phyloP scores from a whole-genome alignment of 1,140 invertebrate species.

The Pogonus chalceus region DNA sequence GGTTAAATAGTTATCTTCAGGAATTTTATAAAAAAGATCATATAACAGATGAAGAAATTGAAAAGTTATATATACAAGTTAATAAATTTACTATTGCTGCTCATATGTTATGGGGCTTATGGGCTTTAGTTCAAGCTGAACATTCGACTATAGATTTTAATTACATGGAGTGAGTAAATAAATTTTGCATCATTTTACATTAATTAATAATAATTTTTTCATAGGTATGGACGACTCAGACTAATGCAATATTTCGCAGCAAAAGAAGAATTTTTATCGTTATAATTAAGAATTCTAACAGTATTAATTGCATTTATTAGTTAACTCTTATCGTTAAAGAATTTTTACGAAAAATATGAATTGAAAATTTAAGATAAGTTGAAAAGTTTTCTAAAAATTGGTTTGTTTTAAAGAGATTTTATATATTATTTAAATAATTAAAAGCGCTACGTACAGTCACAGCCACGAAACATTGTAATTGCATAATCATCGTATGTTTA shows the following conservation, averaged over 20 bases:
- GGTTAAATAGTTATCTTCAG: slow-evolving; percentile 68
- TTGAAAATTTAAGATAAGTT: too few species aligned
- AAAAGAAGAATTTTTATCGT: slow-evolving; percentile 32
- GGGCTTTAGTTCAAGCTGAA: slow-evolving; percentile 85
- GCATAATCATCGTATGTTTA: too few species aligned
- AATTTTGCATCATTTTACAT: slow-evolving; percentile 3
- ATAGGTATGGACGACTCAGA: slow-evolving; percentile 55
- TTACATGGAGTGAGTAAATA: slow-evolving; percentile 69
- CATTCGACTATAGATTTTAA: slow-evolving; percentile 91
- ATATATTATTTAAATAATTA: too few species aligned
- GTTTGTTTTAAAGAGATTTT: too few species aligned
- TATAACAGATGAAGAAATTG: slow-evolving; percentile 48
- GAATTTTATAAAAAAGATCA: slow-evolving; percentile 43
- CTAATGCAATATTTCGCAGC: slow-evolving; percentile 53
- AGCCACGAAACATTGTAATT: too few species aligned
- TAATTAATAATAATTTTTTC: slow-evolving; percentile 27
- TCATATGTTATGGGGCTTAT: slow-evolving; percentile 88
- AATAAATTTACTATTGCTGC: slow-evolving; percentile 70
- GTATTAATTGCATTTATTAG: too few species aligned
- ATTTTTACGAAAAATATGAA: too few species aligned
- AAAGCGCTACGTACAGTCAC: too few species aligned
- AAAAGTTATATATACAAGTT: slow-evolving; percentile 62
- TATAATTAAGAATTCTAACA: too few species aligned
- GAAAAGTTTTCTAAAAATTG: too few species aligned
- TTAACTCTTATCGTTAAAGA: too few species aligned